Conservation (phyloP, 1,140 invertebrate genomes). For the Bombus confusus region DNA sequence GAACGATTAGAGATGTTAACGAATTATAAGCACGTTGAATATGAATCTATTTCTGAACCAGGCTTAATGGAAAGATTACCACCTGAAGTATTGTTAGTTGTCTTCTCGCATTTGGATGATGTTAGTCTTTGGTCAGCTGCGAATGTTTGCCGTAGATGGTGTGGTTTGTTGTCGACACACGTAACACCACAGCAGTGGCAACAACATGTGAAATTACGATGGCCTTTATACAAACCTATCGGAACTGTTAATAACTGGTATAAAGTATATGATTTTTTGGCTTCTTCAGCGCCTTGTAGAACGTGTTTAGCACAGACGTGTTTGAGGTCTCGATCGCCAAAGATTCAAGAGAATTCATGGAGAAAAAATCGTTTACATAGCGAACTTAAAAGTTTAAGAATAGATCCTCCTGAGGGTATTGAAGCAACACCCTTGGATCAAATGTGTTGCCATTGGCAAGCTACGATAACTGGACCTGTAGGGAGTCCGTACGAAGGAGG, state of each 20-base stretch:
- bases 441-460: conserved; percentile 94
- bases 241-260: conserved; percentile 90
- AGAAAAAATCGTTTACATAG: conserved; percentile 88
- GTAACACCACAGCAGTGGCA: conserved; percentile 90
- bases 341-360: conserved; percentile 88
- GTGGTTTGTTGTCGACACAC: conserved; percentile 89
- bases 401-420: conserved; percentile 95
- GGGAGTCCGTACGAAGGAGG: conserved; percentile 97
- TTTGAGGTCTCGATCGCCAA: conserved; percentile 83
- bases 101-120: conserved; percentile 95
- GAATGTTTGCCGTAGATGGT: conserved; percentile 93
- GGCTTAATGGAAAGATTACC: conserved; percentile 85
- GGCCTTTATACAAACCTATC: conserved; percentile 92
- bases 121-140: conserved; percentile 93
- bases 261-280: conserved; percentile 84
- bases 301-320: conserved; percentile 92
- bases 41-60: conserved; percentile 76
- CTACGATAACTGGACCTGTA: conserved; percentile 93
- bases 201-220: conserved; percentile 87
- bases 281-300: conserved; percentile 86
- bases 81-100: conserved; percentile 91
- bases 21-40: conserved; percentile 78
- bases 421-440: conserved; percentile 92
- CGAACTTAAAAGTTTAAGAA: conserved; percentile 89
- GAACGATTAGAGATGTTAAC: conserved; percentile 81